Evolutionary conservation across 2,888 invertebrate species (phyloP).

Genomic region (Erebia aethiops): DNA sequence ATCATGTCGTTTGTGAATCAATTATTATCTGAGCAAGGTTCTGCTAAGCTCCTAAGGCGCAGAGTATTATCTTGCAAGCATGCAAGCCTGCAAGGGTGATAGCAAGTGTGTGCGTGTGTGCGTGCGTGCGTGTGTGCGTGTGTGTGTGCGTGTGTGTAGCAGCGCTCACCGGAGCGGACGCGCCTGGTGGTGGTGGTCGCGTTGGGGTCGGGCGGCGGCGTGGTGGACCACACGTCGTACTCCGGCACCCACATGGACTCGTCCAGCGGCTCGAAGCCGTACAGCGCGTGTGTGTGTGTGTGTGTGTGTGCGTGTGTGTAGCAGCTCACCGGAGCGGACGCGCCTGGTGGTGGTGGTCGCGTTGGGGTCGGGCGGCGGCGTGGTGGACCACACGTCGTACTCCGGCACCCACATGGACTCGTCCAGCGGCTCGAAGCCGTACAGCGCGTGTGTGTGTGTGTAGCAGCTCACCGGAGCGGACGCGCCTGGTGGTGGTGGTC

Average conservation of each 20-base stretch:
- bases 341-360: constrained; percentile 16
- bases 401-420: constrained; percentile 54
- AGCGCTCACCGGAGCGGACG: constrained; percentile 2
- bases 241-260: constrained; percentile 54
- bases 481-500: constrained; percentile 11
- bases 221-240: constrained; percentile 50
- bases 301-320: not conserved
- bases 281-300: constrained; percentile 42
- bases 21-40: too few relatives aligned
- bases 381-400: constrained; percentile 50
- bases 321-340: constrained; percentile 1
- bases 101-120: too few relatives aligned
- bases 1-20: too few relatives aligned
- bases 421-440: constrained; percentile 62
- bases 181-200: constrained; percentile 16
- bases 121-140: too few relatives aligned
- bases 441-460: constrained; percentile 42
- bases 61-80: too few relatives aligned
- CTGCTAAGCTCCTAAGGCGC: too few relatives aligned
- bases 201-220: constrained; percentile 18
- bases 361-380: constrained; percentile 18
- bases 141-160: not conserved
- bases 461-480: constrained; percentile 5
- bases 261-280: constrained; percentile 62
- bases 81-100: too few relatives aligned